phyloP scores from a whole-genome alignment of 2,797 vertebrate genomes.

The Phylloscopus collybita region DNA sequence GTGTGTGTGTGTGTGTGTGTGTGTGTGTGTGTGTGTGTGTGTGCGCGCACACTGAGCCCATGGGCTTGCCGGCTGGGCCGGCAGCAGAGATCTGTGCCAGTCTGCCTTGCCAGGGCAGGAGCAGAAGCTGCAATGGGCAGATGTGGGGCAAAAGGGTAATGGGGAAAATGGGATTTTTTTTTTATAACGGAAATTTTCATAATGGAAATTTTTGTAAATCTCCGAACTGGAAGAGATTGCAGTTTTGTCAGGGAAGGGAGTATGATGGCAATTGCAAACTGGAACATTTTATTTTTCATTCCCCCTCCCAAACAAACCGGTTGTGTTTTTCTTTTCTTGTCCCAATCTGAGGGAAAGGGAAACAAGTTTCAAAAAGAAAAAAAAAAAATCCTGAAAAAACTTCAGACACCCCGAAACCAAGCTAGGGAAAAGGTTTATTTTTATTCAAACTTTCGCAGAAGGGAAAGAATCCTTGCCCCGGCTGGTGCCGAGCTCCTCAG shows the following conservation, averaged over 20 bases:
- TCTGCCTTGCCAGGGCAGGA: neutral
- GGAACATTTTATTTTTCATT: neutral
- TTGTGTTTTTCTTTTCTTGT: neutral
- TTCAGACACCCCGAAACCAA: neutral
- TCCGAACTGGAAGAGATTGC: neutral
- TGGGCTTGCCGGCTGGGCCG: neutral
- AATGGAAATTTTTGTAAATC: neutral
- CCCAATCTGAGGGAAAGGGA: neutral
- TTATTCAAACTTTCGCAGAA: neutral
- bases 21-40: rapidly evolving
- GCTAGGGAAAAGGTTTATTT: neutral
- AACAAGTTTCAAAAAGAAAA: neutral
- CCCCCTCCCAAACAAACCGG: neutral
- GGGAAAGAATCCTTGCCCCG: neutral
- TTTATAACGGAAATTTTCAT: neutral
- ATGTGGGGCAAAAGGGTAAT: neutral
- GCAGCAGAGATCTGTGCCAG: neutral
- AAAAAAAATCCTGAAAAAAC: neutral
- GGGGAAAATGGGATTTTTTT: neutral
- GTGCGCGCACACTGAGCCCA: rapidly evolving
- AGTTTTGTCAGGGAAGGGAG: neutral
- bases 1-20: too few species aligned
- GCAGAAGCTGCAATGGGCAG: neutral
- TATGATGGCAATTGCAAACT: neutral
- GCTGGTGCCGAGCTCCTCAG: neutral